phyloP scores from a whole-genome alignment of 2,888 invertebrate species.

The Thymelicus lineola region DNA sequence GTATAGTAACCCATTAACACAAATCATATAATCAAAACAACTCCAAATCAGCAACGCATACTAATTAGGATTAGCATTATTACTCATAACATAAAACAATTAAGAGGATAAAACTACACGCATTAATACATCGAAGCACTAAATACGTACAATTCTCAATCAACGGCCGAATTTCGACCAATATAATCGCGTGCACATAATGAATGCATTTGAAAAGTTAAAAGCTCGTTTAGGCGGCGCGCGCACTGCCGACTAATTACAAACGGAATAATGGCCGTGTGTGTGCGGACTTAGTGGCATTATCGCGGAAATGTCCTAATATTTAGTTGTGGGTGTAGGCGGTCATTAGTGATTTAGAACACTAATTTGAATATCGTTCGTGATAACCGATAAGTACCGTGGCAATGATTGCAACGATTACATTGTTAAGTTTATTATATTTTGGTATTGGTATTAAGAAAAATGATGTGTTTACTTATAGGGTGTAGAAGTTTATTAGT shows the following conservation, averaged over 20 bases:
- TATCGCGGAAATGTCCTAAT: conserved; percentile 82
- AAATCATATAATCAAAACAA: conserved; percentile 17
- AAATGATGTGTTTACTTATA: not conserved
- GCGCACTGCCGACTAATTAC: conserved; percentile 73
- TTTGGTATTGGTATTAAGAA: not conserved
- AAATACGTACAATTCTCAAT: conserved; percentile 67
- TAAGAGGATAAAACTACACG: conserved; percentile 48
- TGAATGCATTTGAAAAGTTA: conserved; percentile 82
- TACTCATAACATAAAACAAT: conserved; percentile 52
- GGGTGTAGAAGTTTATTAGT: no score
- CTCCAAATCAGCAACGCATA: conserved; percentile 1
- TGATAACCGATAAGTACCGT: conserved; percentile 34
- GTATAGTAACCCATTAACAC: not conserved
- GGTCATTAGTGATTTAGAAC: conserved; percentile 64
- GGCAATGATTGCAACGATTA: conserved; percentile 35
- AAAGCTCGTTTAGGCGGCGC: conserved; percentile 73
- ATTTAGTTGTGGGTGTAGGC: conserved; percentile 69
- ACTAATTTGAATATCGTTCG: conserved; percentile 48
- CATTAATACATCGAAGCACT: conserved; percentile 46
- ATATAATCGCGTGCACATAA: conserved; percentile 72
- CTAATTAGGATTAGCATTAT: conserved; percentile 41
- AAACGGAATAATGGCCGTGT: conserved; percentile 68
- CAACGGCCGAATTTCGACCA: conserved; percentile 58
- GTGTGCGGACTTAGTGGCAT: conserved; percentile 78
- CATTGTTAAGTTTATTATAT: not conserved